These are phyloP conservation scores for Thymallus thymallus DNA, from an alignment of 2,113 vertebrate species.

Conservation along the genomic window DNA sequence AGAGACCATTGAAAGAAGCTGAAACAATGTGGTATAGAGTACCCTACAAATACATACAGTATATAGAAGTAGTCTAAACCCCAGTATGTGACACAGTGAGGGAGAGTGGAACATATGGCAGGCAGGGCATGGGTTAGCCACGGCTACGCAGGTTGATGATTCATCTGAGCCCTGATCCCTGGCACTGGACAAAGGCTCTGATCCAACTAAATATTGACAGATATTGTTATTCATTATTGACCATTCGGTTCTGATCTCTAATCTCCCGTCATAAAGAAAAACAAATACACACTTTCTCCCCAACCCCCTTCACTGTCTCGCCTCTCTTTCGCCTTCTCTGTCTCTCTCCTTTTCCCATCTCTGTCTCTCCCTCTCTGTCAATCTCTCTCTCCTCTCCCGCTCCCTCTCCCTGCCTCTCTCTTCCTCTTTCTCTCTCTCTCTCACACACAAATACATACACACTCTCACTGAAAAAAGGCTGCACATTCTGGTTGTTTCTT, in stretches of 20 bases:
- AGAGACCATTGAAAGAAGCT: no score
- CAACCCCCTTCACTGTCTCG: not conserved
- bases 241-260: slow-evolving; percentile 4
- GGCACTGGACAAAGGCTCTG: not conserved
- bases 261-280: slow-evolving; percentile 2
- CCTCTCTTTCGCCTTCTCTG: no score
- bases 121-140: not conserved
- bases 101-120: not conserved
- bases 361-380: not conserved
- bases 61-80: not conserved
- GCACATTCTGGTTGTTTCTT: no score
- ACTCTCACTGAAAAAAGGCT: slow-evolving; percentile 13
- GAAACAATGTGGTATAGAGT: no score
- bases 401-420: not conserved
- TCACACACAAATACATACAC: not conserved
- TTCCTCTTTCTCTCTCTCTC: no score
- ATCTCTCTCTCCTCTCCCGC: not conserved
- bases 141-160: not conserved
- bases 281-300: not conserved
- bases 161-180: slow-evolving; percentile 4
- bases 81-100: not conserved
- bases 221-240: slow-evolving; percentile 13
- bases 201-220: slow-evolving; percentile 20
- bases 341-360: no score
- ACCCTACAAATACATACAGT: no score